phyloP scores from a whole-genome alignment of 2,888 invertebrate genomes.

The Ophioninae sp. region DNA sequence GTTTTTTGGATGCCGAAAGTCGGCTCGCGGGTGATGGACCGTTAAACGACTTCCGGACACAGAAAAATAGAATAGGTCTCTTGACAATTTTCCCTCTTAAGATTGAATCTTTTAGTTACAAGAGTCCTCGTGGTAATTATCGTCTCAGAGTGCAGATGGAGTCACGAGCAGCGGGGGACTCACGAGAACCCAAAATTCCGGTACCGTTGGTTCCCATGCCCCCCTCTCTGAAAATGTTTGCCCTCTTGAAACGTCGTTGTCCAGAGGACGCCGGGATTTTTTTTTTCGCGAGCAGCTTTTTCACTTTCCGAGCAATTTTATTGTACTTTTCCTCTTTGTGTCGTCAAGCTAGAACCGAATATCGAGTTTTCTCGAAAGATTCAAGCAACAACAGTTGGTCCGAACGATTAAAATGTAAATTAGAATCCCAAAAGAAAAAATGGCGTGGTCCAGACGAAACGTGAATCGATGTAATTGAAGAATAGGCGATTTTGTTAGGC shows the following conservation, averaged over 20 bases:
- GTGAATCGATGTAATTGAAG: background rate
- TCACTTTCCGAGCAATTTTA: background rate
- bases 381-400: background rate
- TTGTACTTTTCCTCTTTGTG: background rate
- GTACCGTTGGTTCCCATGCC: slow-evolving; percentile 49
- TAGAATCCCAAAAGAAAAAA: background rate
- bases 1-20: slow-evolving; percentile 34
- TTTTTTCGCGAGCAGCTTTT: background rate
- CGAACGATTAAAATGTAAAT: background rate
- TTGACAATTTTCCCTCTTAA: slow-evolving; percentile 35
- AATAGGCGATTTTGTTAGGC: background rate
- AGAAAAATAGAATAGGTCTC: slow-evolving; percentile 37
- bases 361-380: background rate
- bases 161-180: slow-evolving; percentile 31
- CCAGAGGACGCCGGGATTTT: background rate
- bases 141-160: slow-evolving; percentile 49
- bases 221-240: background rate
- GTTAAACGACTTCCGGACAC: slow-evolving; percentile 52
- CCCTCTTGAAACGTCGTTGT: slow-evolving; percentile 11
- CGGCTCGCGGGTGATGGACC: slow-evolving; percentile 43
- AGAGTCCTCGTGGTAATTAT: slow-evolving; percentile 43
- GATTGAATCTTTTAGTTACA: slow-evolving; percentile 37
- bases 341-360: background rate
- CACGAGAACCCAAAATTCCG: slow-evolving; percentile 29
- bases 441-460: background rate